Base-by-base conservation (phyloP, 1,140 invertebrate genomes). In the Drosophila bipectinata region DNA sequence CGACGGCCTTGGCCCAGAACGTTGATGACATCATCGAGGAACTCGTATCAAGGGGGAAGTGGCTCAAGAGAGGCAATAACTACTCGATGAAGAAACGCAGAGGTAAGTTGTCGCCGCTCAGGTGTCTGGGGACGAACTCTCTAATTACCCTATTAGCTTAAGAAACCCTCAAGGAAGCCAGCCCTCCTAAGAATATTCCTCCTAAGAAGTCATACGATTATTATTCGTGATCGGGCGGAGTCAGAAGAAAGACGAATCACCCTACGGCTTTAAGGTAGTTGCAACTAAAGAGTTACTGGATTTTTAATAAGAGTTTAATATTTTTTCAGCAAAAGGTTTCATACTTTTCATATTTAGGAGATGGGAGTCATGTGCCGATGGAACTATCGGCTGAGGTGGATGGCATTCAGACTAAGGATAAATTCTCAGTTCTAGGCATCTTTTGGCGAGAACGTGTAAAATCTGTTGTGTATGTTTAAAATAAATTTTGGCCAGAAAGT, bases 401-500 rank as follows among this genome's bases (percentile, higher is more conserved):
- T 32, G 26, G 26, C 26, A 37, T n/a, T 37, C 34, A 37, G 34
- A 10, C 34, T 3, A 10, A 4, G 34, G 10, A 37, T n/a, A 37
- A 37, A 37, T 12, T 37, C 4, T 12, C 4, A 4, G 34, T 37
- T 4, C 12, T n/a, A 12, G 34, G 10, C 3, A 37, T 12, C 14
- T 44, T 14, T 45, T n/a, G 15, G 14, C 37, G 15, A 14, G 12
- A 24, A 4, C 10, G 14, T 3, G n/a, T 12, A 5, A 26, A 45
- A 71, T 41, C 1, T 34, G 3, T 7, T 9, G 41, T 45, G 45
- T 64, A 74, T 74, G 64, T 39, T 49, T 15, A 4, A 57, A 51
- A 57, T 37, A 26, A 28, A 51, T 30, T 15, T 15, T 41, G 10
- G 12, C 21, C 4, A 10, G 7, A 47, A 4, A 14, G 14, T 45